phyloP scores from a whole-genome alignment of 2,888 invertebrate genomes.

The Cecidostiba fungosa region DNA sequence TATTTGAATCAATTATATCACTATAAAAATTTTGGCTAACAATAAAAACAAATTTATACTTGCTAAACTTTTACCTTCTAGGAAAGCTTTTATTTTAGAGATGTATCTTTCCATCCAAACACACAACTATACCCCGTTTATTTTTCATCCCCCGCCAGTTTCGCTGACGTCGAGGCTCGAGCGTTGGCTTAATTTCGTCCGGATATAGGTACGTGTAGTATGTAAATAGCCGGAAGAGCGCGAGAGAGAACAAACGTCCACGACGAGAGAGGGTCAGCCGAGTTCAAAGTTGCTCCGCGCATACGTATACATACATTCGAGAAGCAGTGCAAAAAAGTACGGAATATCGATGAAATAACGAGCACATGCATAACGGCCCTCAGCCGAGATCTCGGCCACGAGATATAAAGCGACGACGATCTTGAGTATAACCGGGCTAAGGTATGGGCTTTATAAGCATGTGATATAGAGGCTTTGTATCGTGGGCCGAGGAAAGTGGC shows the following conservation, averaged over 20 bases:
- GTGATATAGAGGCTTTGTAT: slow-evolving; percentile 7
- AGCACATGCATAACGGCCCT: slow-evolving; percentile 1
- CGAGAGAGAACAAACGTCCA: not conserved
- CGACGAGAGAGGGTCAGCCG: slow-evolving; percentile 63
- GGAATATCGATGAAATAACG: slow-evolving; percentile 61
- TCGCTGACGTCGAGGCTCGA: slow-evolving; percentile 59
- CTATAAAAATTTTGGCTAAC: too few relatives aligned
- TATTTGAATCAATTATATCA: too few relatives aligned
- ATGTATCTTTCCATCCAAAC: too few relatives aligned
- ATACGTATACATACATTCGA: not conserved
- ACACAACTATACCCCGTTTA: slow-evolving; percentile 33
- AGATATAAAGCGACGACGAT: slow-evolving; percentile 41
- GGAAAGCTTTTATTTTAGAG: too few relatives aligned
- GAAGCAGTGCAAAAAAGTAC: slow-evolving; percentile 10
- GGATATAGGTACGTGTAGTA: slow-evolving; percentile 67
- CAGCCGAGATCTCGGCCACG: slow-evolving; percentile 49
- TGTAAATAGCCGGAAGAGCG: slow-evolving; percentile 70
- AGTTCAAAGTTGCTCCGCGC: slow-evolving; percentile 65
- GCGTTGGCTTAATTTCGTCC: slow-evolving; percentile 69
- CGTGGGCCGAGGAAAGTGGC: not conserved
- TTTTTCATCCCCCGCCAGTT: not conserved
- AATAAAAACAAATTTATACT: too few relatives aligned
- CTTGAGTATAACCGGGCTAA: slow-evolving; percentile 2
- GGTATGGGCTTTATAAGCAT: not conserved
- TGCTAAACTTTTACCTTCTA: too few relatives aligned